phyloP scores from a whole-genome alignment of 2,888 invertebrate genomes.

The Gibbula magus region DNA sequence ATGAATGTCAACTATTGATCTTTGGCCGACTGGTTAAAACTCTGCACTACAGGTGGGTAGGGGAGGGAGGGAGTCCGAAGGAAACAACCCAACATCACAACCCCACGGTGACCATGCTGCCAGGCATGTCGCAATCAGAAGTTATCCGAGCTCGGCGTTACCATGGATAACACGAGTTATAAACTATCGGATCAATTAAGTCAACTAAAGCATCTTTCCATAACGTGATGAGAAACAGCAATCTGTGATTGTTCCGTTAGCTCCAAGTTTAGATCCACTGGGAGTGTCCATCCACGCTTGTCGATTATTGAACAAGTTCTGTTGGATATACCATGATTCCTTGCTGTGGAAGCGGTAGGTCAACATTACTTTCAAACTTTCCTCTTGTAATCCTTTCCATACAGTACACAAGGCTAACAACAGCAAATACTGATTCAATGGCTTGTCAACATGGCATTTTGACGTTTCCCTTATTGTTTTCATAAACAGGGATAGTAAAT shows the following conservation, averaged over 20 bases:
- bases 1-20: background rate
- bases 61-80: background rate
- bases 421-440: no score
- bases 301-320: background rate
- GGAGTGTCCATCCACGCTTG: background rate
- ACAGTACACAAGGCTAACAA: no score
- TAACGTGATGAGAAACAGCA: background rate
- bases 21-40: background rate
- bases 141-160: background rate
- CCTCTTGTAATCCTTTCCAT: no score
- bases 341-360: background rate
- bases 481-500: no score
- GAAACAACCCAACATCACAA: background rate
- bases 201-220: conserved; percentile 11
- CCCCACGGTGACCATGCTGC: background rate
- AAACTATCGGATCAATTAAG: conserved; percentile 3
- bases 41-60: background rate
- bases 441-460: no score
- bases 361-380: background rate
- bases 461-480: no score
- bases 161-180: background rate
- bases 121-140: no score
- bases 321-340: background rate
- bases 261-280: background rate
- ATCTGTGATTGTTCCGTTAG: background rate